Percentiles rank a stretch among this genome's conserved stretches.
Evolutionary conservation across 2,888 invertebrate genomes (phyloP).

Genomic region (Acleris laterana): DNA sequence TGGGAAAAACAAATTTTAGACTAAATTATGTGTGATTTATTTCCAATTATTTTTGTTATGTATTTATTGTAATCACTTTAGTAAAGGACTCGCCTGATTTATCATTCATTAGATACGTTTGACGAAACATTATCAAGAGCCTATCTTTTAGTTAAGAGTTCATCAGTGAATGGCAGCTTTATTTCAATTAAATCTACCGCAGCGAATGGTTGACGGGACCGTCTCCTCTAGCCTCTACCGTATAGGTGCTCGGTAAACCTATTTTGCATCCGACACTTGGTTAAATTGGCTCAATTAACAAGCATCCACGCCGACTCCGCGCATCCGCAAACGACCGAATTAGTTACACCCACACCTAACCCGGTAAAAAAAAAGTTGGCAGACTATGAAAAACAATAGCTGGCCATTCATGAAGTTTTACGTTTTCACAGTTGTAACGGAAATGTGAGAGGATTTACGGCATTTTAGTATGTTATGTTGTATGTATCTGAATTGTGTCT

Average conservation of each 20-base stretch:
- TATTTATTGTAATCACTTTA: no score
- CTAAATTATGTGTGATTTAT: no score
- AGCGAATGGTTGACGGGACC: conserved; percentile 15
- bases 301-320: conserved; percentile 45
- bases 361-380: conserved; percentile 34
- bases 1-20: no score
- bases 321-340: conserved; percentile 37
- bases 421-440: conserved; percentile 20
- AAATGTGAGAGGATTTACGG: conserved; percentile 9
- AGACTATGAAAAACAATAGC: conserved; percentile 21
- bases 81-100: no score
- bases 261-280: conserved; percentile 43
- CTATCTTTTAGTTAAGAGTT: background rate
- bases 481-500: background rate
- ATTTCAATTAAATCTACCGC: conserved; percentile 11
- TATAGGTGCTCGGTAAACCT: conserved; percentile 49
- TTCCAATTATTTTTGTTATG: no score
- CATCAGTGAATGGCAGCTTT: conserved; percentile 1
- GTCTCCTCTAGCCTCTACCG: conserved; percentile 23
- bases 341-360: conserved; percentile 31
- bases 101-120: no score
- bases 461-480: conserved; percentile 2
- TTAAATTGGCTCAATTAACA: conserved; percentile 59
- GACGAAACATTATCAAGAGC: no score
- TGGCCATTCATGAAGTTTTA: conserved; percentile 33